Percentiles rank a stretch among this genome's conserved stretches.
Evolutionary conservation across 2,888 invertebrate genomes (phyloP).

Genomic region (Phoenoteleia sp.): DNA sequence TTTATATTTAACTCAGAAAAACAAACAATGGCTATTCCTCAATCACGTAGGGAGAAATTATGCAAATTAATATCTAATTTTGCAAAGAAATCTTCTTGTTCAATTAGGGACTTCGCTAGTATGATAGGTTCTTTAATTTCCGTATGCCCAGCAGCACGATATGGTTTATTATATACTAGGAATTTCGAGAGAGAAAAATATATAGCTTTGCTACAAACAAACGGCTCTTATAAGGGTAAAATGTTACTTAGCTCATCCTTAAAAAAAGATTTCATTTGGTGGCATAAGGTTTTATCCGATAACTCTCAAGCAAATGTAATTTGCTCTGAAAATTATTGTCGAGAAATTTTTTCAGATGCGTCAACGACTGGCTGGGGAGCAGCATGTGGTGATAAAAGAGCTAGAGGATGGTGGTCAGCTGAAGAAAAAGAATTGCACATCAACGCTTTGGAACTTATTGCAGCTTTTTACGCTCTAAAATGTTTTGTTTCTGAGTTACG

Average conservation of each 20-base stretch:
- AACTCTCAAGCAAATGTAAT: not conserved
- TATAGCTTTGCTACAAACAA: not conserved
- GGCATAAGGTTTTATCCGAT: not conserved
- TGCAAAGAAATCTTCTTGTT: not conserved
- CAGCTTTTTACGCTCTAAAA: not conserved
- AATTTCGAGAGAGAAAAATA: not conserved
- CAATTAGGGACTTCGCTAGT: not conserved
- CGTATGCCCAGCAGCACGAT: not conserved
- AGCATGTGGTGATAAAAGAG: not conserved
- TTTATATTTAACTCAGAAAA: slow-evolving; percentile 25
- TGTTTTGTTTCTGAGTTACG: not conserved
- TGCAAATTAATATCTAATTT: not conserved
- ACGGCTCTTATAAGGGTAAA: not conserved
- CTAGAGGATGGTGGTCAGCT: not conserved
- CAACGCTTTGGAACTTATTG: not conserved
- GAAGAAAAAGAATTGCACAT: not conserved
- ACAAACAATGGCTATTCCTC: slow-evolving; percentile 14
- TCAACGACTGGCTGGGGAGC: not conserved
- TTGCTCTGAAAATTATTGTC: not conserved
- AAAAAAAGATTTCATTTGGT: not conserved
- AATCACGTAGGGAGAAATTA: not conserved
- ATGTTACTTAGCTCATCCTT: not conserved
- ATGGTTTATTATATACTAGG: not conserved
- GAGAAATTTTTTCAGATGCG: not conserved
- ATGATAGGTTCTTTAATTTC: not conserved